These are phyloP conservation scores for Pomacea maculata DNA, from an alignment of 1,140 invertebrate genomes.

Conservation along the genomic window DNA sequence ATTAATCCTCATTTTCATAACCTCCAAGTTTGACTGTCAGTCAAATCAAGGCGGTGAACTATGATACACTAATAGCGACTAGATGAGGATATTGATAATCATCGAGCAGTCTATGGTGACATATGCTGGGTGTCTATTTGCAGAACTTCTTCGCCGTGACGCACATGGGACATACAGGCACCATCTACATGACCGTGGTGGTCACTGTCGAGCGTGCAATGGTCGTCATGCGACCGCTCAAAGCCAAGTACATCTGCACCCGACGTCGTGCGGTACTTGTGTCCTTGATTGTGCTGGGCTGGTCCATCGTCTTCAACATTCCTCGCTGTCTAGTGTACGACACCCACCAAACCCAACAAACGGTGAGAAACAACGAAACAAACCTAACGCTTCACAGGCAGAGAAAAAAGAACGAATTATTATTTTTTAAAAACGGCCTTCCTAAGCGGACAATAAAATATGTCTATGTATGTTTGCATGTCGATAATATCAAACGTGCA, in stretches of 20 bases:
- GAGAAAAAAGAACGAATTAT: no score
- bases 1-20: no score
- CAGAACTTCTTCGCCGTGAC: constrained; percentile 69
- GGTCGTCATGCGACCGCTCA: constrained; percentile 79
- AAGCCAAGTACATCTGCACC: constrained; percentile 80
- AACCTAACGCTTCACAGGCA: no score
- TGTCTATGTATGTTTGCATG: no score
- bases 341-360: neutral
- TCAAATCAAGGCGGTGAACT: no score
- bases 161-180: constrained; percentile 80
- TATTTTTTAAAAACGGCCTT: no score
- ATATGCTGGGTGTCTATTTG: no score
- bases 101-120: no score
- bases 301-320: constrained; percentile 74
- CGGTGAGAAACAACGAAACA: neutral
- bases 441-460: no score
- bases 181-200: constrained; percentile 83
- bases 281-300: constrained; percentile 72
- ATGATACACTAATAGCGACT: no score
- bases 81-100: no score
- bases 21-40: no score
- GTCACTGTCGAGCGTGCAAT: constrained; percentile 82
- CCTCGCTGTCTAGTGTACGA: constrained; percentile 67
- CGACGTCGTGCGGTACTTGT: constrained; percentile 70
- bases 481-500: neutral